Conservation (phyloP, 2,113 vertebrate genomes). For the Dicentrarchus labrax region DNA sequence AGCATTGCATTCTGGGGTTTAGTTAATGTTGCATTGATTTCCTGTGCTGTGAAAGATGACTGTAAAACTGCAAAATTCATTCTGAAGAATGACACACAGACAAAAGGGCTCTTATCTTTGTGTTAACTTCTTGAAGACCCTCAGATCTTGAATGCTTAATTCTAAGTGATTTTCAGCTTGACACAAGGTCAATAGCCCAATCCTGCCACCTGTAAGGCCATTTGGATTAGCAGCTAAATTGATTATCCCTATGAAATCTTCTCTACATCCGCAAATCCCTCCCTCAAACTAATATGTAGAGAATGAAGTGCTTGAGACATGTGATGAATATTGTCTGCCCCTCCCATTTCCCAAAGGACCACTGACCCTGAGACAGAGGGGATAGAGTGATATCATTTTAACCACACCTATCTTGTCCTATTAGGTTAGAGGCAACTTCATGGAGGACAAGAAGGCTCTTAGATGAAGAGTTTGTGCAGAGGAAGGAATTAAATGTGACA, state of each 20-base stretch:
- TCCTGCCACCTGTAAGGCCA: slow-evolving; percentile 50
- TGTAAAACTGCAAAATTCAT: slow-evolving; percentile 39
- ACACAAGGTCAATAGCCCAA: slow-evolving; percentile 61
- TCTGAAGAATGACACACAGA: slow-evolving; percentile 30
- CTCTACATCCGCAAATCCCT: slow-evolving; percentile 44
- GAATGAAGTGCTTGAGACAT: slow-evolving; percentile 26
- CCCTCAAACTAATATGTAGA: slow-evolving; percentile 35
- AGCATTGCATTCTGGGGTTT: slow-evolving; percentile 49
- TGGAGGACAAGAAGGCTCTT: slow-evolving; percentile 24
- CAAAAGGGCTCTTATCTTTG: slow-evolving; percentile 44
- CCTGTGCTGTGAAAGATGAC: slow-evolving; percentile 35
- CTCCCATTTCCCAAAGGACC: slow-evolving; percentile 22
- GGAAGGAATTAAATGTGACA: slow-evolving; percentile 53
- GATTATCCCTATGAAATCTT: slow-evolving; percentile 55
- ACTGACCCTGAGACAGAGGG: slow-evolving; percentile 32
- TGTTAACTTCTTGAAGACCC: slow-evolving; percentile 44
- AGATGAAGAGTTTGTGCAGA: slow-evolving; percentile 13
- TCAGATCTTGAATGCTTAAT: slow-evolving; percentile 42
- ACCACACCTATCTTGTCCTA: slow-evolving; percentile 46
- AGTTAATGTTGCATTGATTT: slow-evolving; percentile 54
- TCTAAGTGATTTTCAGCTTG: slow-evolving; percentile 56
- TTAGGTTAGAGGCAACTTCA: slow-evolving; percentile 23
- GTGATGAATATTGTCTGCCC: slow-evolving; percentile 21
- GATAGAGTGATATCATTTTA: slow-evolving; percentile 41
- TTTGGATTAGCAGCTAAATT: slow-evolving; percentile 59